Evolutionary conservation across 2,888 invertebrate species (phyloP), one percentile per base, ranked within the genome.

Genomic region (Cryptocephalus moraei): DNA sequence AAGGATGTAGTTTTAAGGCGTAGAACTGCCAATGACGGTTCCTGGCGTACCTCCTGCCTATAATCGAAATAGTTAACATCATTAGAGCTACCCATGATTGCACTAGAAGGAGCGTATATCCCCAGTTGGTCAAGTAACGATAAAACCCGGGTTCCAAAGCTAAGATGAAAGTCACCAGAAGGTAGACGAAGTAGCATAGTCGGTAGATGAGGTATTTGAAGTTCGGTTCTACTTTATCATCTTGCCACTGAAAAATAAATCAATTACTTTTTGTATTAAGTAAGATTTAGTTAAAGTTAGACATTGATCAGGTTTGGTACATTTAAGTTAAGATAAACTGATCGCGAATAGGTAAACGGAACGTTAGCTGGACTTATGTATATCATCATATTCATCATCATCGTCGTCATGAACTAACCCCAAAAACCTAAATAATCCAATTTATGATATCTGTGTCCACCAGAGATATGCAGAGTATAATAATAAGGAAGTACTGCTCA

Each of bases 81-180:
- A 45, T 4, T 9, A 45, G 40, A 9, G n/a, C 41, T 11, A 46
- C 31, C 8, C 76, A 63, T 0, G 82, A 71, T 59, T 85, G 84
- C 2, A 75, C 47, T 0, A 73, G 68, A 49, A 82, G 79, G 39
- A 80, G 56, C 10, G 75, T 60, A 61, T 77, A 76, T 34, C 82
- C 84, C 84, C 84, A 84, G 65, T 84, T 82, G 8, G 85, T 85
- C 59, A 85, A 75, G 65, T 82, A 85, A 51, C 22, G 22, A 6
- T 84, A 82, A 14, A 13, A 10, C 38, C 14, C 34, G 8, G 45
- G 33, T 8, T 33, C 14, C 4, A 39, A 40, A 9, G 9, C 12
- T 1, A 45, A 6, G 22, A 22, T n/a, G 38, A 22, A 9, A 45
- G 1, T 9, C 4, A 14, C 46, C 46, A 46, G 34, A 41, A 41